Base-by-base conservation (phyloP, 2,888 invertebrate species). In the Stenodera caucasica region DNA sequence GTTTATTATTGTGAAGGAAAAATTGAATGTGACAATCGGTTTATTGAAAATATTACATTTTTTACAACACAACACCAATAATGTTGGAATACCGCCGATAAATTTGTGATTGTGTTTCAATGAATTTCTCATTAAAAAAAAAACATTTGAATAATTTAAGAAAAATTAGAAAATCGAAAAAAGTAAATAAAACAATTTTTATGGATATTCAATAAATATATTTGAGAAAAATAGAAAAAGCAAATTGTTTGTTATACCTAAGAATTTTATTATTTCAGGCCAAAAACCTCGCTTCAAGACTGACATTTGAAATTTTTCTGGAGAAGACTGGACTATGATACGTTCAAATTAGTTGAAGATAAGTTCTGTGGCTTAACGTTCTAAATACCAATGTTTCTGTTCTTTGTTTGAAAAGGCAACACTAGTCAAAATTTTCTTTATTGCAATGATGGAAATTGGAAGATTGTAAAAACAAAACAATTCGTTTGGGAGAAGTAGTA, bases 221-320 rank as follows among this genome's bases (percentile, higher is more conserved):
- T 74, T 72, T 72, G 66, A 73, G 71, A 71, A 18, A 9, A 72
- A 75, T 69, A 68, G 65, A 62, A 51, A 67, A 70, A 71, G 68
- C 73, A 71, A 71, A 76, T 77, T 69, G 77, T 77, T 75, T 77
- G 76, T 74, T 78, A 78, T 75, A 77, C 77, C 76, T 72, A 66
- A 77, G 75, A 40, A 21, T 45, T 75, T 75, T 78, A 76, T 76
- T 71, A 72, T 80, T 80, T 63, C 80, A 80, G 80, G 78, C 80
- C 80, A 70, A 81, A 80, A 77, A 80, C 80, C 65, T 74, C 78
- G 67, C 78, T 77, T 72, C 78, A 78, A 74, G 80, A 81, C 80
- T 81, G 80, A 81, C 80, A 81, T 77, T 79, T 79, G 78, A 80
- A 80, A 67, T 80, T 80, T 79, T 80, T 80, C 78, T 81, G 80